Evolutionary conservation across 2,888 invertebrate genomes (phyloP).

Genomic region (Cantharis rustica): DNA sequence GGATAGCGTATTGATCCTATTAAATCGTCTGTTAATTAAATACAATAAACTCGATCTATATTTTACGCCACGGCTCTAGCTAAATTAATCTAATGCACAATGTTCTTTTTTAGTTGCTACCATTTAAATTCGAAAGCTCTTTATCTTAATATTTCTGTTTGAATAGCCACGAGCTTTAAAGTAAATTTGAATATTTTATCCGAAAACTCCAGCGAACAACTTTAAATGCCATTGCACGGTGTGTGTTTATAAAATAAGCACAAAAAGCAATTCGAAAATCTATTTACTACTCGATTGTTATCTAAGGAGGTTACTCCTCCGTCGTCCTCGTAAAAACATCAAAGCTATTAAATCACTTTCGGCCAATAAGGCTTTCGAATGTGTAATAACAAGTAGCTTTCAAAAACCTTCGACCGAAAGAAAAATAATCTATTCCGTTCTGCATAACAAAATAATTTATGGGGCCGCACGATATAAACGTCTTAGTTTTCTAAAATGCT

Average conservation of each 20-base stretch:
- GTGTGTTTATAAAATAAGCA: not conserved
- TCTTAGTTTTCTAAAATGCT: constrained; percentile 5
- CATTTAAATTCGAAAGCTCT: not conserved
- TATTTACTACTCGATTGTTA: not conserved
- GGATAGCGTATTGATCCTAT: not conserved
- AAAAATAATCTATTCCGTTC: not conserved
- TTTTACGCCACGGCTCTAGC: not conserved
- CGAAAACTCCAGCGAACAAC: not conserved
- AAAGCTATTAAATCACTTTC: not conserved
- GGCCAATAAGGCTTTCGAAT: not conserved
- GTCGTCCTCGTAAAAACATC: not conserved
- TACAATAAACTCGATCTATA: not conserved
- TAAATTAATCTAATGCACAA: not conserved
- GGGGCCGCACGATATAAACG: not conserved
- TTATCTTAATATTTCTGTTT: constrained; percentile 3
- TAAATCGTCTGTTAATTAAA: not conserved
- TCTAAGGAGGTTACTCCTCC: not conserved
- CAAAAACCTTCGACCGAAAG: not conserved
- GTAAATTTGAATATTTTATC: constrained; percentile 1
- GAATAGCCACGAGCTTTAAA: not conserved
- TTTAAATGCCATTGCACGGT: not conserved
- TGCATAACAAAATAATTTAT: constrained; percentile 3
- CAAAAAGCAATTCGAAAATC: not conserved
- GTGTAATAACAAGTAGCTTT: not conserved
- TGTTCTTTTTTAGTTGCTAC: not conserved